Evolutionary conservation across 2,113 vertebrate genomes (phyloP).

Genomic region (Brachypteracias leptosomus): DNA sequence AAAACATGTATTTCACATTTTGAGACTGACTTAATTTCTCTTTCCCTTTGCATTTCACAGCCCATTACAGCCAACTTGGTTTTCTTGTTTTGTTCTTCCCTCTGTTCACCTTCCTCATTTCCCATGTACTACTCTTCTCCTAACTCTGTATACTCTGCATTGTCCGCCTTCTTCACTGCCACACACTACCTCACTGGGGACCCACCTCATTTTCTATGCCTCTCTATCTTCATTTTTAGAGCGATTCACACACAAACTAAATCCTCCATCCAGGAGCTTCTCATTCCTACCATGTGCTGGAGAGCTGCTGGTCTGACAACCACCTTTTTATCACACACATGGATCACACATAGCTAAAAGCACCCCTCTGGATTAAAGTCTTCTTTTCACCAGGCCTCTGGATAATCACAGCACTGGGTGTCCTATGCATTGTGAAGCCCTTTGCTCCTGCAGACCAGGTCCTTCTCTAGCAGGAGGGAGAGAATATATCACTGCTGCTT

Average conservation of each 20-base stretch:
- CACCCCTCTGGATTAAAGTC: neutral
- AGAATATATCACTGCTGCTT: neutral
- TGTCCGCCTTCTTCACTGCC: neutral
- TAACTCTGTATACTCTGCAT: neutral
- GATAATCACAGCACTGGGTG: neutral
- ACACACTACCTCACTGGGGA: neutral
- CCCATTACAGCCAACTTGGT: neutral
- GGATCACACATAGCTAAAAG: neutral
- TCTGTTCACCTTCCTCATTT: neutral
- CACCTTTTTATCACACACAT: neutral
- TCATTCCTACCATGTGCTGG: neutral
- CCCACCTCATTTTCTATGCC: neutral
- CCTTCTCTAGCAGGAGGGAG: neutral
- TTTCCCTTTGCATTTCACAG: neutral
- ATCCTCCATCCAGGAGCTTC: neutral
- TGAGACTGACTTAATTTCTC: neutral
- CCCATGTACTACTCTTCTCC: neutral
- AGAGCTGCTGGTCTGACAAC: neutral
- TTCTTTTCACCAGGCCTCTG: neutral
- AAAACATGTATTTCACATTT: neutral
- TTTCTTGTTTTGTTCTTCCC: neutral
- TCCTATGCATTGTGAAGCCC: neutral
- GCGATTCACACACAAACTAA: rapidly evolving
- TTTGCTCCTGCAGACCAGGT: neutral
- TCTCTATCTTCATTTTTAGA: neutral